A percentile compares a stretch with the other conserved stretches of the same genome.
phyloP scores from a whole-genome alignment of 2,113 vertebrate species.

The Tychaedon coryphoeus region DNA sequence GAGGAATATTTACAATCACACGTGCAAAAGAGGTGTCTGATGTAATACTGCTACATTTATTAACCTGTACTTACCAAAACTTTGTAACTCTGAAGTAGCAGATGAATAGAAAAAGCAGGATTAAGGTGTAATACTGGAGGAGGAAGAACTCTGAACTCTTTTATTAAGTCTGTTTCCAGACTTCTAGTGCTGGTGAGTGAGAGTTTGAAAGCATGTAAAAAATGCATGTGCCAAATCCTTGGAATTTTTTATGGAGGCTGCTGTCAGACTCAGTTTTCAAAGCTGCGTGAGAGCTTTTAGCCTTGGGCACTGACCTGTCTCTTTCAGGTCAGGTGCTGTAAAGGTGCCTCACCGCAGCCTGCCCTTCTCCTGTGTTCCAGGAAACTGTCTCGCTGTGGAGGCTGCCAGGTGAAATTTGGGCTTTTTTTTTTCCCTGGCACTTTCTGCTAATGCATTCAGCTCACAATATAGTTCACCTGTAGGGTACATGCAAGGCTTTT shows the following conservation, averaged over 20 bases:
- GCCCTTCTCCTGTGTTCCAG: neutral
- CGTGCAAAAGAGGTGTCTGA: neutral
- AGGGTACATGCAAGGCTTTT: neutral
- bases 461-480: neutral
- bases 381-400: neutral
- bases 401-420: neutral
- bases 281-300: neutral
- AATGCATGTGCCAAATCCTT: neutral
- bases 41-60: neutral
- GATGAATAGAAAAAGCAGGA: neutral
- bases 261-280: neutral
- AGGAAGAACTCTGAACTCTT: neutral
- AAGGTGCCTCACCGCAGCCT: neutral
- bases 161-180: neutral
- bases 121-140: neutral
- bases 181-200: neutral
- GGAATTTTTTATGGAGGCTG: neutral
- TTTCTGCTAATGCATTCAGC: neutral
- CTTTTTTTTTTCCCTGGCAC: neutral
- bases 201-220: neutral
- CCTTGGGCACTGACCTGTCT: neutral
- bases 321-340: neutral
- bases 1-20: neutral
- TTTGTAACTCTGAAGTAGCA: neutral
- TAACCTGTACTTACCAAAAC: neutral